phyloP scores from a whole-genome alignment of 53 echinoderm and acorn worm species.

The Antedon mediterranea region DNA sequence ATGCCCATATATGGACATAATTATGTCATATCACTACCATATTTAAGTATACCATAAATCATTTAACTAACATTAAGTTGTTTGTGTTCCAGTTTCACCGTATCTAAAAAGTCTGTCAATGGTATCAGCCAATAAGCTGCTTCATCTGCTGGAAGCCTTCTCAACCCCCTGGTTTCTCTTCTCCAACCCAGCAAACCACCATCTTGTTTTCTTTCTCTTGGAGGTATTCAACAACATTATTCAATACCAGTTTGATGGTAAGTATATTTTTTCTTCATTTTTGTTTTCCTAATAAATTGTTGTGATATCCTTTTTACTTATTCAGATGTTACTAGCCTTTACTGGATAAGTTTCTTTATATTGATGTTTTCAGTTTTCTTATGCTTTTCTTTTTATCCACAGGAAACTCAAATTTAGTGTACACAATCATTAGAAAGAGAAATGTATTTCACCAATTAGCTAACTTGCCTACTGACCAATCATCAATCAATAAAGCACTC shows the following conservation, averaged over 20 bases:
- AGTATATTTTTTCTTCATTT: slow-evolving; percentile 2
- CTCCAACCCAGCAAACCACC: slow-evolving; percentile 96
- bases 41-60: no score
- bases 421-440: slow-evolving; percentile 96
- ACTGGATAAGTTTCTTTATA: not conserved
- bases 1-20: no score
- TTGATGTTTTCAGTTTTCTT: not conserved
- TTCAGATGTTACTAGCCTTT: no score
- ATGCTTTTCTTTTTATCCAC: no score
- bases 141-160: slow-evolving; percentile 95
- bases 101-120: slow-evolving; percentile 99
- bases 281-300: no score
- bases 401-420: slow-evolving; percentile 96
- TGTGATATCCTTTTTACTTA: no score
- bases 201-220: slow-evolving; percentile 93
- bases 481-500: slow-evolving; percentile 68
- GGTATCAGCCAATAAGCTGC: slow-evolving; percentile 93
- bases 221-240: slow-evolving; percentile 99
- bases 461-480: slow-evolving; percentile 80
- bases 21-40: no score
- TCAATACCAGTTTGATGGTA: slow-evolving; percentile 99
- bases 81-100: slow-evolving; percentile 60
- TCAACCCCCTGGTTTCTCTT: slow-evolving; percentile 99
- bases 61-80: not conserved
- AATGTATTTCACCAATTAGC: slow-evolving; percentile 96